phyloP scores from a whole-genome alignment of 2,888 invertebrate species.

The Lampropteryx suffumata region DNA sequence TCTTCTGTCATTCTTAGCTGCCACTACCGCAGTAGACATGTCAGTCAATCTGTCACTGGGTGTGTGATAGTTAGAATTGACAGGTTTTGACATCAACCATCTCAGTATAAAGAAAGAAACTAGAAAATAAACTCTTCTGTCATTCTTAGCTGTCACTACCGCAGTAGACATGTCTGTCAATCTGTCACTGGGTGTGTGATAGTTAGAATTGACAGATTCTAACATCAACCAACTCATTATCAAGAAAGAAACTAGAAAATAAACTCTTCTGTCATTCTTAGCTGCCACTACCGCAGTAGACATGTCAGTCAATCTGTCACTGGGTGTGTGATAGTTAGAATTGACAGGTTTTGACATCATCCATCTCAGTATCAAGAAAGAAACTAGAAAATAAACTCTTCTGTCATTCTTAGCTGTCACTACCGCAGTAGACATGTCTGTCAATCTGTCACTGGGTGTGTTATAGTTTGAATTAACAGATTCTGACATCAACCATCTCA shows the following conservation, averaged over 20 bases:
- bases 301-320: slow-evolving; percentile 34
- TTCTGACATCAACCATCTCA: slow-evolving; percentile 35
- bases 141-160: neutral
- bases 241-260: neutral
- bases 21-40: slow-evolving; percentile 32
- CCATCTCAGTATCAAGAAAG: neutral
- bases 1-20: slow-evolving; percentile 15
- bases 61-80: slow-evolving; percentile 12
- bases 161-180: slow-evolving; percentile 30
- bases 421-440: slow-evolving; percentile 12
- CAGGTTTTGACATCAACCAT: slow-evolving; percentile 36
- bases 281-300: slow-evolving; percentile 25
- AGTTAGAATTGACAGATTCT: neutral
- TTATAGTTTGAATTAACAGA: slow-evolving; percentile 18
- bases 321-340: slow-evolving; percentile 19
- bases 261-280: neutral
- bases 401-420: slow-evolving; percentile 15
- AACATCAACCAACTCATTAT: neutral
- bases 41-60: slow-evolving; percentile 7
- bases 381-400: slow-evolving; percentile 11
- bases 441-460: slow-evolving; percentile 32
- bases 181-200: slow-evolving; percentile 29
- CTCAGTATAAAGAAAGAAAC: neutral
- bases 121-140: no score
- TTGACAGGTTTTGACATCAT: neutral